Base-by-base conservation (phyloP, 2,888 invertebrate genomes). In the Tetrapedia diversipes region DNA sequence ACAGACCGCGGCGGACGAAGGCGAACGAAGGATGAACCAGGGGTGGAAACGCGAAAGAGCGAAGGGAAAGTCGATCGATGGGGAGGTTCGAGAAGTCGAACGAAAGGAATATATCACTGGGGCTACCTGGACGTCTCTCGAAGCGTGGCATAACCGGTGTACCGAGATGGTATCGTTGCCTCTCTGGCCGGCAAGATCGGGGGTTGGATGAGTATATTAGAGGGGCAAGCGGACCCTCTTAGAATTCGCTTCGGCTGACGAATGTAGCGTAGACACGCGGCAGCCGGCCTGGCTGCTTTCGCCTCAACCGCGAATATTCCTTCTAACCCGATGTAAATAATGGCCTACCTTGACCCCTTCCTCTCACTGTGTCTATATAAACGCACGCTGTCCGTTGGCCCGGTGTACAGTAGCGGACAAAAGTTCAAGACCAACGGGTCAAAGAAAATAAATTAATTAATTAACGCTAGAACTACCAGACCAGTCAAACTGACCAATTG, bases 251-350 rank as follows among this genome's bases (percentile, higher is more conserved):
- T 83, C 79, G 54, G 51, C 85, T 89, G 89, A 89, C 87, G 85
- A 89, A 89, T 89, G 89, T 86, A 79, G 66, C 74, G 72, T 77
- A 78, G 84, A 76, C 89, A 89, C 89, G 89, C 89, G 83, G 89
- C 89, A 79, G 63, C 69, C 54, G 56, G 45, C 63, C 39, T 49
- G 57, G 37, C 37, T 37, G 34, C 39, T 51, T 49, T 22, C 41
- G 34, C 32, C 41, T 43, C 47, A 10, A 24, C 71, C 59, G 57
- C 74, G 79, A 87, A 88, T 83, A 88, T 86, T 83, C 87, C 84
- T 83, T 85, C 81, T 76, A 81, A 65, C 74, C 80, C 3, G 14
- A 66, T 22, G 63, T 67, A n/a, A n/a, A 75, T 85, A 87, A 88
- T 82, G 76, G 81, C 80, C 83, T 83, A 87, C 87, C 86, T 88